These are phyloP conservation scores for Parotocinclus haroldoi DNA, from an alignment of 2,797 vertebrate species.

Conservation along the genomic window DNA sequence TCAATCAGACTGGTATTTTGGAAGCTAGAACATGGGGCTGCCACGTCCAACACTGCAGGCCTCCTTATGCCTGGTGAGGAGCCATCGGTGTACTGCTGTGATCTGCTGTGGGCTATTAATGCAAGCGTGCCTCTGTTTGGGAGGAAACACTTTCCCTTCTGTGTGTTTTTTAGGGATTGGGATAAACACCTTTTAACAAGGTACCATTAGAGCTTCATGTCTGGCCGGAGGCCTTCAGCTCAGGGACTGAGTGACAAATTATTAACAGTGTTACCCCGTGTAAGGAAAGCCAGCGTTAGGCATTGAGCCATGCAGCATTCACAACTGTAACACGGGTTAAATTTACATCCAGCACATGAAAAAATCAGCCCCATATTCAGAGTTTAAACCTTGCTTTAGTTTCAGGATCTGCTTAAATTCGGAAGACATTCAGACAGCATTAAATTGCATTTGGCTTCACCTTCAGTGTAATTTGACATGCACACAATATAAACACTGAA, in stretches of 20 bases:
- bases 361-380: too few relatives aligned
- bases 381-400: too few relatives aligned
- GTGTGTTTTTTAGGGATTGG: conserved; percentile 76
- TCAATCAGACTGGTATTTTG: background rate
- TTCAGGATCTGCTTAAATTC: too few relatives aligned
- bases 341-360: too few relatives aligned
- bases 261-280: conserved; percentile 10
- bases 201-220: conserved; percentile 70
- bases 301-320: too few relatives aligned
- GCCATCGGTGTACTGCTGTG: conserved; percentile 12
- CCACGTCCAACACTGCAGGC: background rate
- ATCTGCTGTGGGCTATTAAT: conserved; percentile 59
- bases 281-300: background rate
- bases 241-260: conserved; percentile 36
- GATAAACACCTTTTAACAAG: conserved; percentile 76
- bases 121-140: conserved; percentile 54
- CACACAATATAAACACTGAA: too few relatives aligned
- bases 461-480: too few relatives aligned
- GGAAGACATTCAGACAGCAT: too few relatives aligned
- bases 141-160: conserved; percentile 75
- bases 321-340: too few relatives aligned
- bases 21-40: background rate
- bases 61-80: background rate
- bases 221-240: conserved; percentile 48
- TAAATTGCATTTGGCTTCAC: too few relatives aligned